These are phyloP conservation scores for Machimus rusticus DNA, from an alignment of 2,888 invertebrate species.

Conservation along the genomic window DNA sequence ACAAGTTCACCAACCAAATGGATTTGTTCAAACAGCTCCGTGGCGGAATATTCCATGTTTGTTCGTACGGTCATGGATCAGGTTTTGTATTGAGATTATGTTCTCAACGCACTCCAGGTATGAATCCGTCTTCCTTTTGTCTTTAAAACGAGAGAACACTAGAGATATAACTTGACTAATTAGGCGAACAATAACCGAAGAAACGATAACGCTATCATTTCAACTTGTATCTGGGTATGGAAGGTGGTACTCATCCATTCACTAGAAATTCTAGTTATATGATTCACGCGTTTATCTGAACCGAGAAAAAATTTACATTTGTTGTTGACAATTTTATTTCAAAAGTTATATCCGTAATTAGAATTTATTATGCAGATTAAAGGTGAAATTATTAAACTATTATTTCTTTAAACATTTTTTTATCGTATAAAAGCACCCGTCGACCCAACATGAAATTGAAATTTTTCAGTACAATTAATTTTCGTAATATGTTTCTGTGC, in stretches of 20 bases:
- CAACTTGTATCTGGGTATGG: background rate
- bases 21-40: background rate
- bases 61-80: background rate
- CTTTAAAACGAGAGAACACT: background rate
- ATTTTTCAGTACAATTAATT: background rate
- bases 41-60: background rate
- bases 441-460: background rate
- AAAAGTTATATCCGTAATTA: background rate
- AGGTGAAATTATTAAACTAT: background rate
- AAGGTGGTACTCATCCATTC: background rate
- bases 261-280: background rate
- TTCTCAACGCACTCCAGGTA: background rate
- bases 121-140: background rate
- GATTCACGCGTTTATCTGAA: background rate
- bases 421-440: background rate
- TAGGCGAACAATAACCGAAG: background rate
- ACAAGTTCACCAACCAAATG: background rate
- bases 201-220: background rate
- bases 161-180: background rate
- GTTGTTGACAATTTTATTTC: background rate
- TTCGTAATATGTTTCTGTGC: slow-evolving; percentile 27
- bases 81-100: background rate
- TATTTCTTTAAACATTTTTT: background rate
- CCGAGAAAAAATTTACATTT: background rate
- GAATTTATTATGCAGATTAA: background rate